Conservation (phyloP, 2,888 invertebrate species). For the Thecophora atra region DNA sequence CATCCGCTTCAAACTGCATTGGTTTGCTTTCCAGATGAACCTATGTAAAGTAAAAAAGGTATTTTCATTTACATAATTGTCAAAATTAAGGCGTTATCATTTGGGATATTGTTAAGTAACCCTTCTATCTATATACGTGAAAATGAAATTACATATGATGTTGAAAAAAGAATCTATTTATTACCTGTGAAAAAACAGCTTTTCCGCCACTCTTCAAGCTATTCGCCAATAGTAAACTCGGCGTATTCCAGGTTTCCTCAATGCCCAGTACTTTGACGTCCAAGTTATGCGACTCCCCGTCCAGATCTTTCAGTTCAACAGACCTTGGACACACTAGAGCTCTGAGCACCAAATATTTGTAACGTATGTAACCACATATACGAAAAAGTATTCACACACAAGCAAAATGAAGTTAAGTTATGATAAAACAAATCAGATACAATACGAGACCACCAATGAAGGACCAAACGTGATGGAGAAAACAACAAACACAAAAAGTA, state of each 20-base stretch:
- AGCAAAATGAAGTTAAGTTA: slow-evolving; percentile 52
- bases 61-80: neutral
- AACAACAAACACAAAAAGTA: neutral
- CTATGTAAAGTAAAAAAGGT: slow-evolving; percentile 61
- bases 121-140: neutral
- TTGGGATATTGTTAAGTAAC: neutral
- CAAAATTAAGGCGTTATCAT: neutral
- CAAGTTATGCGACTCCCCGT: slow-evolving; percentile 72
- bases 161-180: neutral
- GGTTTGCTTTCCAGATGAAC: slow-evolving; percentile 86
- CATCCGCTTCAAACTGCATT: slow-evolving; percentile 72
- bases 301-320: slow-evolving; percentile 67
- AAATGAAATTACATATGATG: neutral
- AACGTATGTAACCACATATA: slow-evolving; percentile 54
- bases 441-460: slow-evolving; percentile 41
- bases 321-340: slow-evolving; percentile 68
- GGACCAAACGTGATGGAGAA: neutral
- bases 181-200: slow-evolving; percentile 82
- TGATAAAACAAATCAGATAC: slow-evolving; percentile 50
- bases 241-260: slow-evolving; percentile 89
- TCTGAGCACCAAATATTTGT: slow-evolving; percentile 60
- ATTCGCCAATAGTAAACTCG: slow-evolving; percentile 78
- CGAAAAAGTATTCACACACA: slow-evolving; percentile 57
- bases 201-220: slow-evolving; percentile 74
- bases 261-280: slow-evolving; percentile 82